Evolutionary conservation across 2,797 vertebrate species (phyloP).

Genomic region (Melanitta fusca): DNA sequence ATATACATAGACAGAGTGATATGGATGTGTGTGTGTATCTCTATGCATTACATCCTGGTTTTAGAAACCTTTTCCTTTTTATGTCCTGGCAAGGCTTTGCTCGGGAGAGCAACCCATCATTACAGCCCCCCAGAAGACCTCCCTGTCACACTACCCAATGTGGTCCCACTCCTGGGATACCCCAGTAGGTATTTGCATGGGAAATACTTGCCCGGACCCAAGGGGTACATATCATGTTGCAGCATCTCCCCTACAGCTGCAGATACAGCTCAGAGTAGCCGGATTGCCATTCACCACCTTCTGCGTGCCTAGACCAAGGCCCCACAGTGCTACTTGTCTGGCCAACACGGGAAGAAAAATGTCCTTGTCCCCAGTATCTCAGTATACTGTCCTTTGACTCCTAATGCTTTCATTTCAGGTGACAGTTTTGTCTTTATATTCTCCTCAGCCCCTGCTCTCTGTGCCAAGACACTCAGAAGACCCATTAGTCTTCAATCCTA

Average conservation of each 20-base stretch:
- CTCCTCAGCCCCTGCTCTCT: background rate
- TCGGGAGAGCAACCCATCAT: background rate
- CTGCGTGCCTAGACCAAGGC: background rate
- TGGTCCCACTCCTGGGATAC: background rate
- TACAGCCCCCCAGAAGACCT: background rate
- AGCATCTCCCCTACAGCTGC: background rate
- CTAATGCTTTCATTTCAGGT: background rate
- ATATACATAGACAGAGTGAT: background rate
- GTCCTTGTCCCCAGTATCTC: background rate
- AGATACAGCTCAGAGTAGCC: background rate
- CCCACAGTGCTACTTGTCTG: background rate
- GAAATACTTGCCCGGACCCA: background rate
- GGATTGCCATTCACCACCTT: background rate
- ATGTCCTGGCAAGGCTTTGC: background rate
- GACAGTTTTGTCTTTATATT: background rate
- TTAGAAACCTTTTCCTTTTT: background rate
- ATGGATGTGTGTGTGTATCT: background rate
- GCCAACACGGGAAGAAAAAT: background rate
- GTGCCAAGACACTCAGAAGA: background rate
- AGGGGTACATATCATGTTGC: accelerated
- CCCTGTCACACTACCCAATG: background rate
- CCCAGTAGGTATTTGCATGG: background rate
- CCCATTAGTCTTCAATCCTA: background rate
- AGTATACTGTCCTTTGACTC: background rate
- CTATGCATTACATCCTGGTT: background rate